These are phyloP conservation scores for Lepisosteus osseus DNA, from an alignment of 2,113 vertebrate species.

Conservation along the genomic window DNA sequence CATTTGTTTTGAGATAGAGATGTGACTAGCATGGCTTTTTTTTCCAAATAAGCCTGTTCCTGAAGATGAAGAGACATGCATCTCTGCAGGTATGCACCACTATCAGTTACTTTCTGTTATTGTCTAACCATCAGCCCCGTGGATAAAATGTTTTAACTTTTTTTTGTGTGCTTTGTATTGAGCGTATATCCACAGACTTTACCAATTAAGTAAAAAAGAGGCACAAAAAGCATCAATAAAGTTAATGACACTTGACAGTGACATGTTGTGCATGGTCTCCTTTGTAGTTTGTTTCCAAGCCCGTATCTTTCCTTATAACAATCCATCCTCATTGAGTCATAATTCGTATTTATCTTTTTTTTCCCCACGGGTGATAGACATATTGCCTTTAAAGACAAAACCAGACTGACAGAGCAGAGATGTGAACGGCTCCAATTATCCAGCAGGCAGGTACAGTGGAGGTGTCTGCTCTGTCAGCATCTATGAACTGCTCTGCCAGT, in stretches of 20 bases:
- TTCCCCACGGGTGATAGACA: not conserved
- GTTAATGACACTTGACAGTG: constrained; percentile 47
- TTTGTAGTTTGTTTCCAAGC: constrained; percentile 11
- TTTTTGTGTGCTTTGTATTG: constrained; percentile 6
- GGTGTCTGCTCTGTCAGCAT: not conserved
- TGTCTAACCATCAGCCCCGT: constrained; percentile 47
- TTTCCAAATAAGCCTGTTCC: not conserved
- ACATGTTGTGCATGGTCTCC: constrained; percentile 36
- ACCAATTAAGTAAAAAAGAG: constrained; percentile 57
- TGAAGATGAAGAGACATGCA: not conserved
- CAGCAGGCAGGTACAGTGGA: not conserved
- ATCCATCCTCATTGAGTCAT: constrained; percentile 31
- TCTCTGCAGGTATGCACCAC: not conserved
- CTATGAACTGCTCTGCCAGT: not conserved
- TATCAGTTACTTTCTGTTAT: constrained; percentile 31
- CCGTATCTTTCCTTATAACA: constrained; percentile 30
- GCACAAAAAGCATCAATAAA: constrained; percentile 44
- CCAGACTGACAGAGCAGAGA: not conserved
- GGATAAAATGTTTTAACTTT: constrained; percentile 51
- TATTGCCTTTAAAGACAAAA: constrained; percentile 1
- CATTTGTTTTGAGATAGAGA: no score
- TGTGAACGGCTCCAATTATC: not conserved
- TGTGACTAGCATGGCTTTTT: no score
- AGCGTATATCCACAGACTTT: constrained; percentile 37
- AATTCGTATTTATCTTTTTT: constrained; percentile 12